Conservation (phyloP, 2,888 invertebrate genomes). For the Mesorhabditis spiculigera region DNA sequence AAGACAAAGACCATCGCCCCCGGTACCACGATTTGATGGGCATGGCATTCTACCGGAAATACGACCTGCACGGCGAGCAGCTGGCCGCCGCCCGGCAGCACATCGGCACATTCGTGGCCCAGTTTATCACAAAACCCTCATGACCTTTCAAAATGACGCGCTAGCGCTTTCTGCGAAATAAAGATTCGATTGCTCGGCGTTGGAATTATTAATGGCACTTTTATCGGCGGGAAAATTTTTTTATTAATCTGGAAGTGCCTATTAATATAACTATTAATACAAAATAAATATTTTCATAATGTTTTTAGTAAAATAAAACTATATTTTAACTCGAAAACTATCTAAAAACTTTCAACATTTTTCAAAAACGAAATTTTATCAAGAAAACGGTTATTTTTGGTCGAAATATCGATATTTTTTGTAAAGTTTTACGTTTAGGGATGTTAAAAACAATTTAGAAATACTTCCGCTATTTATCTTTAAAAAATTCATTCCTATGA, state of each 20-base stretch:
- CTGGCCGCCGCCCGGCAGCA: background rate
- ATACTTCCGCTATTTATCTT: no score
- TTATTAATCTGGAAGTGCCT: background rate
- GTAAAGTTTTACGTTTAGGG: no score
- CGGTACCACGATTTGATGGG: conserved; percentile 86
- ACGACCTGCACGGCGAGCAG: conserved; percentile 1
- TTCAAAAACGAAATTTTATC: no score
- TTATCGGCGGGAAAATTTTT: background rate
- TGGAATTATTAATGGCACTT: no score
- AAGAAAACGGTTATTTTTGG: no score
- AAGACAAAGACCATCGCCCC: conserved; percentile 88
- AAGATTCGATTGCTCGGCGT: background rate
- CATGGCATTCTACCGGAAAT: conserved; percentile 7
- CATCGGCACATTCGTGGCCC: background rate
- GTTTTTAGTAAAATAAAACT: no score
- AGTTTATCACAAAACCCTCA: background rate
- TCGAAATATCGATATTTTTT: no score
- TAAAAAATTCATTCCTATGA: no score
- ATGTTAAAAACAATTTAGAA: no score
- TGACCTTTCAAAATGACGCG: background rate
- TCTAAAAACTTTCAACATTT: no score
- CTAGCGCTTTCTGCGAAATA: background rate
- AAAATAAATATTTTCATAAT: no score
- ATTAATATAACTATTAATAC: background rate
- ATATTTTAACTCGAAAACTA: no score